Evolutionary conservation across 1,140 invertebrate genomes (phyloP).

Genomic region (Copidosoma floridanum): DNA sequence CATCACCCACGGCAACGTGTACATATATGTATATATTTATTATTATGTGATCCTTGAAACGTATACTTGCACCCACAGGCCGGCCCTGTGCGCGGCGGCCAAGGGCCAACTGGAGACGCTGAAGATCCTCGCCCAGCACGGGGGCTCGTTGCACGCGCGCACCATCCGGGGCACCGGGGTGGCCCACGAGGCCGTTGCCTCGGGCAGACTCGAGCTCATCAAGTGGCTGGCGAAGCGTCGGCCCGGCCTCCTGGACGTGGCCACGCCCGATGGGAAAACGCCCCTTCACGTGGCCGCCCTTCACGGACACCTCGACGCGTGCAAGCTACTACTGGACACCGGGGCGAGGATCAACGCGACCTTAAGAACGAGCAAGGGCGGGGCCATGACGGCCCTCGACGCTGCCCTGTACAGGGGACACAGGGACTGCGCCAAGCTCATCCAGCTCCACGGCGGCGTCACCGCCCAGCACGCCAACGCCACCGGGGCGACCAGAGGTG

Average conservation of each 20-base stretch:
- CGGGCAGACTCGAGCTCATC: constrained; percentile 82
- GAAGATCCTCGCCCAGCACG: constrained; percentile 73
- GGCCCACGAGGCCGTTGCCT: constrained; percentile 88
- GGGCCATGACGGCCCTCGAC: constrained; percentile 85
- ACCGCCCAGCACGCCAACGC: constrained; percentile 45
- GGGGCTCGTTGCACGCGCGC: constrained; percentile 87
- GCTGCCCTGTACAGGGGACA: constrained; percentile 83
- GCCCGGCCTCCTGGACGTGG: constrained; percentile 80
- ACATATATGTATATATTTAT: neutral
- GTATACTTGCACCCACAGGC: constrained; percentile 54
- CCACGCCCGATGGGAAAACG: constrained; percentile 90
- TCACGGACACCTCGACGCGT: constrained; percentile 92
- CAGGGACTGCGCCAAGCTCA: constrained; percentile 86
- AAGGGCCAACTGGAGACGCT: constrained; percentile 91
- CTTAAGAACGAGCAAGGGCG: constrained; percentile 77
- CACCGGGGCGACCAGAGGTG: constrained; percentile 42
- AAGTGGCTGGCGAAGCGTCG: constrained; percentile 81
- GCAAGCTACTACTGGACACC: constrained; percentile 81
- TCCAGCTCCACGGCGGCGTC: constrained; percentile 83
- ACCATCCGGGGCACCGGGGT: constrained; percentile 66
- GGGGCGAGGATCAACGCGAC: constrained; percentile 80
- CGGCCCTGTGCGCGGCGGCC: constrained; percentile 86
- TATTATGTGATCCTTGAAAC: neutral
- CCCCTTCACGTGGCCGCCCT: constrained; percentile 92
- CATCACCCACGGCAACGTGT: no score